Percentiles rank a stretch among this genome's conserved stretches.
These are phyloP conservation scores for Drosophila neocordata DNA, from an alignment of 1,140 invertebrate genomes.

Conservation along the genomic window DNA sequence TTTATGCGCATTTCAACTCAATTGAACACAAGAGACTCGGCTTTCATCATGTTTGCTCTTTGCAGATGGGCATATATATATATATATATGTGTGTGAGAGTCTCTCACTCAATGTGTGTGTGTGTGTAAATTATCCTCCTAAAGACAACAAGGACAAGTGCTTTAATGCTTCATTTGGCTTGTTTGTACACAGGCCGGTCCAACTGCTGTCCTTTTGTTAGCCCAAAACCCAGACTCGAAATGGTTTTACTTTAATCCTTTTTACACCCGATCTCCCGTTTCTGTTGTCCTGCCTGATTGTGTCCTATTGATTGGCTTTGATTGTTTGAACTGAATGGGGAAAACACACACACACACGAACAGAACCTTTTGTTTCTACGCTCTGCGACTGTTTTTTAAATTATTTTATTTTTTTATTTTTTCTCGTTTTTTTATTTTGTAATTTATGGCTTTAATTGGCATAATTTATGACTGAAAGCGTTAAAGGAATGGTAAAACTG, in stretches of 20 bases:
- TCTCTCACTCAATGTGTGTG: slow-evolving; percentile 10
- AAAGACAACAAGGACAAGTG: slow-evolving; percentile 23
- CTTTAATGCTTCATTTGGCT: slow-evolving; percentile 31
- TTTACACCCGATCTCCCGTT: slow-evolving; percentile 3
- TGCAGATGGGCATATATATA: slow-evolving; percentile 6
- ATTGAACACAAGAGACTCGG: slow-evolving; percentile 20
- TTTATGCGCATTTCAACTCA: slow-evolving; percentile 20
- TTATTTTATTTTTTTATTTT: background rate
- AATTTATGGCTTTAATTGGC: slow-evolving; percentile 26
- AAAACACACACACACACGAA: background rate
- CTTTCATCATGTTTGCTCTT: slow-evolving; percentile 14
- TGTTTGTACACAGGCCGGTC: slow-evolving; percentile 19
- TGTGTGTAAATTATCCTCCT: slow-evolving; percentile 43
- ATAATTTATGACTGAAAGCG: slow-evolving; percentile 18
- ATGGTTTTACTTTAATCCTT: slow-evolving; percentile 31
- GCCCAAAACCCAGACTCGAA: slow-evolving; percentile 6
- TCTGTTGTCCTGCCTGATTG: slow-evolving; percentile 1
- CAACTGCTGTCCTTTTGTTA: slow-evolving; percentile 22
- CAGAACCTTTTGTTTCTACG: slow-evolving; percentile 10
- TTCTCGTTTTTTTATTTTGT: background rate
- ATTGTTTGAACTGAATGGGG: slow-evolving; percentile 20
- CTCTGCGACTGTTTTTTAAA: background rate
- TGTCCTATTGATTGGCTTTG: slow-evolving; percentile 27
- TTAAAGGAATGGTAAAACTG: slow-evolving; percentile 15
- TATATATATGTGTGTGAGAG: background rate